Evolutionary conservation across 2,113 vertebrate genomes (phyloP).

Genomic region (Syrrhaptes paradoxus): DNA sequence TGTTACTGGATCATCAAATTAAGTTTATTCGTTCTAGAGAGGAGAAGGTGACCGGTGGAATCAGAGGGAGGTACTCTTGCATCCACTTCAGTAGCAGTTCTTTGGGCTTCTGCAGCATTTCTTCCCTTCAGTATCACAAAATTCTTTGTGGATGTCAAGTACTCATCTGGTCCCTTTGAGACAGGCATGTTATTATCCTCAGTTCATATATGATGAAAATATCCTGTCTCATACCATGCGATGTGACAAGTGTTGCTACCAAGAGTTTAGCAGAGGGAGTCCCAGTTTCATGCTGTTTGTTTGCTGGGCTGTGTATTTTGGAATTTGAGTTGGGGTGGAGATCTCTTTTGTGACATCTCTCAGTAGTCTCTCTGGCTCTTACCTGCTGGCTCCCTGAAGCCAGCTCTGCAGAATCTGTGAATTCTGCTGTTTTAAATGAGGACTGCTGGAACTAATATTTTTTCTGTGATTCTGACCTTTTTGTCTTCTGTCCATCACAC

Average conservation of each 20-base stretch:
- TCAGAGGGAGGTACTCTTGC: not conserved
- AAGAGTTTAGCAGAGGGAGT: not conserved
- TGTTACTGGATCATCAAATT: not conserved
- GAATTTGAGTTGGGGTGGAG: not conserved
- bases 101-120: not conserved
- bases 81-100: not conserved
- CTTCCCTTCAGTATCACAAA: not conserved
- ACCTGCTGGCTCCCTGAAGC: not conserved
- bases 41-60: not conserved
- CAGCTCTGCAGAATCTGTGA: not conserved
- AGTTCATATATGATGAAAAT: not conserved
- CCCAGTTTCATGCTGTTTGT: not conserved
- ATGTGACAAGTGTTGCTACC: not conserved
- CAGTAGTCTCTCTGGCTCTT: not conserved
- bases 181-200: not conserved
- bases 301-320: not conserved
- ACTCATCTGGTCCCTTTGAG: not conserved
- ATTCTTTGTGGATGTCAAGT: not conserved
- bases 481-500: not conserved
- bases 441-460: not conserved
- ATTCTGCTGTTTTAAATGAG: not conserved
- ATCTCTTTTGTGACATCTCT: not conserved
- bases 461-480: not conserved
- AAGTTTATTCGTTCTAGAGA: not conserved
- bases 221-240: not conserved